A percentile compares a stretch with the other conserved stretches of the same genome.
Evolutionary conservation across 2,797 vertebrate genomes (phyloP).

Genomic region (Mormyrus hasselquistii): DNA sequence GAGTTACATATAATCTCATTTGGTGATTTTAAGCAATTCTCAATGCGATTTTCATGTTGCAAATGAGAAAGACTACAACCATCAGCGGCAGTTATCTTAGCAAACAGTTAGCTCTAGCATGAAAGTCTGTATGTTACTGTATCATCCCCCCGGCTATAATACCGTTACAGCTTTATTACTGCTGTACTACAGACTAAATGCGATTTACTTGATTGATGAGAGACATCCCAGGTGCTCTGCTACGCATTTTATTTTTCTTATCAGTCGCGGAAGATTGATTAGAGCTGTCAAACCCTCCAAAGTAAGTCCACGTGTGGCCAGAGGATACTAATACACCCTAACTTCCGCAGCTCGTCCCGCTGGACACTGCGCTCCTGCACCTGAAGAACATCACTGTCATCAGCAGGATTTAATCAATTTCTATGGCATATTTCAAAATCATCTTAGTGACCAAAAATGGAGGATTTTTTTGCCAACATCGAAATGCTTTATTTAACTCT

Average conservation of each 20-base stretch:
- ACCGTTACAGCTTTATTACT: neutral
- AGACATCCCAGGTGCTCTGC: neutral
- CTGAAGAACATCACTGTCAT: neutral
- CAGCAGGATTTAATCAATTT: neutral
- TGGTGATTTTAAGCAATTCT: neutral
- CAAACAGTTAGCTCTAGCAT: neutral
- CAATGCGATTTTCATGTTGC: neutral
- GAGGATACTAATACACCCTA: neutral
- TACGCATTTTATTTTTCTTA: neutral
- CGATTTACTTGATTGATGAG: neutral
- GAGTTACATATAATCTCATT: slow-evolving; percentile 7
- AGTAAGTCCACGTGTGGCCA: neutral
- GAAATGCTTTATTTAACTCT: neutral
- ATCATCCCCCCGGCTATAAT: neutral
- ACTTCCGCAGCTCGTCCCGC: neutral
- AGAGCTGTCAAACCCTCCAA: neutral
- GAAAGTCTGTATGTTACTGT: neutral
- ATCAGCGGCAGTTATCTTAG: neutral
- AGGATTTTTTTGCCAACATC: neutral
- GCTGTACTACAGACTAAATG: neutral
- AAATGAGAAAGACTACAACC: neutral
- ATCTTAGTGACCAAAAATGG: neutral
- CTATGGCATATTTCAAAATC: neutral
- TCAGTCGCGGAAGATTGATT: neutral
- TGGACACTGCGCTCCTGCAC: neutral